Evolutionary conservation across 2,888 invertebrate genomes (phyloP).

Genomic region (Cheilosia pagana): DNA sequence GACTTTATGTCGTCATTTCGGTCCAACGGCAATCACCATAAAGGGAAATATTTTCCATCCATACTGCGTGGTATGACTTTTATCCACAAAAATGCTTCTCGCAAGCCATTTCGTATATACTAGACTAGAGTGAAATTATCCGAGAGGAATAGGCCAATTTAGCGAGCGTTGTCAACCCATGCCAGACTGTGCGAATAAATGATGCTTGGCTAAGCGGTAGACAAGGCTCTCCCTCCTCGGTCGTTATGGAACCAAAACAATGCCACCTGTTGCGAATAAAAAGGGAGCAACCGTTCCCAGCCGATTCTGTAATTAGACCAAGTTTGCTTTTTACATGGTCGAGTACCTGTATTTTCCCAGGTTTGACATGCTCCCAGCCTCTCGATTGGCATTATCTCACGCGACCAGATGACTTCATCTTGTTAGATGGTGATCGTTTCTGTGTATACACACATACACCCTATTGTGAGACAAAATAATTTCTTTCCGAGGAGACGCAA

Average conservation of each 20-base stretch:
- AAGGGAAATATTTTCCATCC: neutral
- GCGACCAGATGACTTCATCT: constrained; percentile 35
- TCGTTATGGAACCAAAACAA: constrained; percentile 20
- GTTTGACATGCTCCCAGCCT: constrained; percentile 4
- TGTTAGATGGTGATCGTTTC: constrained; percentile 5
- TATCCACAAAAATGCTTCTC: neutral
- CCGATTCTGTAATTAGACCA: constrained; percentile 33
- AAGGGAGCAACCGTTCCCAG: constrained; percentile 15
- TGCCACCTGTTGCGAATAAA: neutral
- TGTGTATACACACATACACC: neutral
- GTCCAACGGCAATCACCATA: neutral
- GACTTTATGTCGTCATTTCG: neutral
- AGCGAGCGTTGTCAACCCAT: neutral
- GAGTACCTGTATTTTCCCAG: constrained; percentile 33
- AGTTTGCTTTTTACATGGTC: constrained; percentile 27
- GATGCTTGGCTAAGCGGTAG: neutral
- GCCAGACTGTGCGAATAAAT: neutral
- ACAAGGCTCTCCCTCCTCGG: neutral
- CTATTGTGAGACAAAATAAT: neutral
- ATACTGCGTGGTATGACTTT: neutral
- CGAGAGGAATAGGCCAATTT: constrained; percentile 3
- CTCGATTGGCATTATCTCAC: constrained; percentile 34
- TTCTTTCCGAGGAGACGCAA: constrained; percentile 1
- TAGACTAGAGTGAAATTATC: neutral
- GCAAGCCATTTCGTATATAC: neutral